phyloP scores from a whole-genome alignment of 2,888 invertebrate genomes.

The Drosophila nr. perissopoda region DNA sequence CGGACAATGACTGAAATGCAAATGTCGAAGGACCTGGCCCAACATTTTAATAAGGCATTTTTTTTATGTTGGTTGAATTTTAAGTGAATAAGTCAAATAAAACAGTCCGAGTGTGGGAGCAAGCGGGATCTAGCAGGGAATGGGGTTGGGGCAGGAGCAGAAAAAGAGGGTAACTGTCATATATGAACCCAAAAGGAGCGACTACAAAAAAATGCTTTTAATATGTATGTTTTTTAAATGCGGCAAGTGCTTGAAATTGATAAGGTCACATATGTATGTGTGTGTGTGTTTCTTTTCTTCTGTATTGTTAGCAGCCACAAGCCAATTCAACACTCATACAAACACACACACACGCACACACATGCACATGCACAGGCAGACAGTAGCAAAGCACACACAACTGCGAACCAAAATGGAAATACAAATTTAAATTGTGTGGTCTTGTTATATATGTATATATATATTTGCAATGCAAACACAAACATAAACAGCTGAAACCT shows the following conservation, averaged over 20 bases:
- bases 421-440: conserved; percentile 66
- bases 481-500: conserved; percentile 27
- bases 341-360: conserved; percentile 6
- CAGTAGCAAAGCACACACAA: conserved; percentile 33
- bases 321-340: conserved; percentile 29
- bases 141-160: background rate
- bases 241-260: conserved; percentile 75
- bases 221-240: conserved; percentile 62
- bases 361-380: conserved; percentile 5
- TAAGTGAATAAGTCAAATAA: conserved; percentile 74
- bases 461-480: background rate
- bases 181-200: conserved; percentile 29
- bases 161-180: conserved; percentile 21
- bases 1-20: conserved; percentile 60
- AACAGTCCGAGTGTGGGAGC: conserved; percentile 10
- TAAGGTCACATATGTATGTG: conserved; percentile 51
- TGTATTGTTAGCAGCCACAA: conserved; percentile 59
- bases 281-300: conserved; percentile 22
- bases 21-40: conserved; percentile 56
- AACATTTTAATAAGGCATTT: conserved; percentile 71
- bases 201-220: conserved; percentile 38
- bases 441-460: conserved; percentile 49
- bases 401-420: conserved; percentile 47
- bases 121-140: background rate
- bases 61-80: conserved; percentile 26